Evolutionary conservation across 2,797 vertebrate species (phyloP), one percentile per base, ranked within the genome.

Genomic region (Acrossocheilus wenchowensis): DNA sequence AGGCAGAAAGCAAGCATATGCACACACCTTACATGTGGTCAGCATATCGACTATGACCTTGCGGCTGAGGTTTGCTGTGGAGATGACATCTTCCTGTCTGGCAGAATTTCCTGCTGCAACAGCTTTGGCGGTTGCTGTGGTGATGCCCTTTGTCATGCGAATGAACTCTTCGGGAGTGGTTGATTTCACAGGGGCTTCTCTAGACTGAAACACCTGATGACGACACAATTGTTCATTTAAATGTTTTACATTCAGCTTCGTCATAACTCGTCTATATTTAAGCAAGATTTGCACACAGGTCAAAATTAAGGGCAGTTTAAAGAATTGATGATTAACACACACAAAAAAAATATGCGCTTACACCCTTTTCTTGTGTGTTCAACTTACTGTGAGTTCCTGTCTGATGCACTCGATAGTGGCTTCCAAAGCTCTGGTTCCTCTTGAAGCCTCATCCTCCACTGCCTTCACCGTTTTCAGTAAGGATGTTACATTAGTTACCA

Each of bases 401-500:
- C 97, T 99, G 95, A 99, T 99, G 94, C 96, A 98, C 90, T 99
- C 98, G 1, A 99, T 99, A 2, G 98, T 97, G 90, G 97, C 97
- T 93, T 99, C 98, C 1, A 99, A 95, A 1, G 98, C 98, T 92
- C 98, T 96, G 1, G 98, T 99, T 83, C 98, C 98, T n/a, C 98
- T 96, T 54, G 98, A 99, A n/a, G 98, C 98, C 92, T 99, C 98
- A 57, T 99, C 98, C 93, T 99, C 98, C 78, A 99, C 98, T 0
- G 98, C 98, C 94, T 99, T 99, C 90, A 99, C 98, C 1, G 98
- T 99, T 94, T 99, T 99, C 89, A 99, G 94, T 83, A 99, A 97
- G 0, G 97, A 99, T 2, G 98, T 99, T 90, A 99, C 98, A 21
- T 99, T 99, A 90, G 98, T 99, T 89, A 99, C 98, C 98, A 99